phyloP scores from a whole-genome alignment of 53 echinoderm and acorn worm species.

The Holothuria scabra region DNA sequence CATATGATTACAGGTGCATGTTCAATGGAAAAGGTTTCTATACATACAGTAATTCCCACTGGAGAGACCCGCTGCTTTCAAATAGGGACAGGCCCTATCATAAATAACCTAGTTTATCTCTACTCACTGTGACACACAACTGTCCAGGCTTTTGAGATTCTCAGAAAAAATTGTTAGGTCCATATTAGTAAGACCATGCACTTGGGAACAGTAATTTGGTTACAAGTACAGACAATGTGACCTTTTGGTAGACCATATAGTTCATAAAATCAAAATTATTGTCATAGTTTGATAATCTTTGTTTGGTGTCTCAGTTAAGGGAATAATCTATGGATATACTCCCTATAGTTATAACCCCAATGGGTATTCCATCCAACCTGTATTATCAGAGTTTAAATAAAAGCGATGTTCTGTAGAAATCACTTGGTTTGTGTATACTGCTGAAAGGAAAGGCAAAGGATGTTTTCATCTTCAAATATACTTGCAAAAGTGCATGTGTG shows the following conservation, averaged over 20 bases:
- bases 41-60: not conserved
- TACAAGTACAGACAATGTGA: not conserved
- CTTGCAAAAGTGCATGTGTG: no score
- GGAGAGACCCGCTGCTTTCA: not conserved
- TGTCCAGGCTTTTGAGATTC: not conserved
- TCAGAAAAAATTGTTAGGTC: slow-evolving; percentile 2
- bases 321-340: not conserved
- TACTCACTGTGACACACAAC: not conserved
- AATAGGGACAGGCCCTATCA: not conserved
- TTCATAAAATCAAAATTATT: slow-evolving; percentile 45
- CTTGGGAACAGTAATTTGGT: slow-evolving; percentile 8
- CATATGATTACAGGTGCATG: no score
- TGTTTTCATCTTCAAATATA: no score
- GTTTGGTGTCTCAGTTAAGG: not conserved
- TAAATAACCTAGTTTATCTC: slow-evolving; percentile 12
- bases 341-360: not conserved
- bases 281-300: slow-evolving; percentile 20
- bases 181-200: slow-evolving; percentile 21
- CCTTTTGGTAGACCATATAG: not conserved
- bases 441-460: no score
- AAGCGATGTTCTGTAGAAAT: no score
- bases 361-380: not conserved
- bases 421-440: no score
- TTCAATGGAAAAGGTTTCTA: not conserved
- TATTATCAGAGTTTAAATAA: not conserved